Evolutionary conservation across 53 echinoderm and acorn worm species (phyloP).

Genomic region (Mesocentrotus franciscanus): DNA sequence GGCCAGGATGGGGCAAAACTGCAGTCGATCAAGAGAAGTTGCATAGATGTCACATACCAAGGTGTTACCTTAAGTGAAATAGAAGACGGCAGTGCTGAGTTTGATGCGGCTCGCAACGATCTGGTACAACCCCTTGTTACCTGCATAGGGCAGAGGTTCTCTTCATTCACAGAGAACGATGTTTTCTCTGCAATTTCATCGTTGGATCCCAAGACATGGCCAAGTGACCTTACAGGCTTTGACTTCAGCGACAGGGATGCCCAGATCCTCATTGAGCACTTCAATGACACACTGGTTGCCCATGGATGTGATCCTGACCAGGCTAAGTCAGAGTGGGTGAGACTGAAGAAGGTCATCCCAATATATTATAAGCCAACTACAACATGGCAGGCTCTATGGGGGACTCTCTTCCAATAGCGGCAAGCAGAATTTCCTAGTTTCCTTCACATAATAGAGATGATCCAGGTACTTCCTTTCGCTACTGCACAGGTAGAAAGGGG

Average conservation of each 20-base stretch:
- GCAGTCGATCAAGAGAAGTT: background rate
- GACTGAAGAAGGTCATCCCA: slow-evolving; percentile 53
- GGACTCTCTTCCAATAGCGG: background rate
- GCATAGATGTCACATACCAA: background rate
- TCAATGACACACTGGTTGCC: background rate
- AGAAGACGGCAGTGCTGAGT: background rate
- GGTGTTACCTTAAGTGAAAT: background rate
- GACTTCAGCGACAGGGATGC: background rate
- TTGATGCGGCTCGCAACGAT: background rate
- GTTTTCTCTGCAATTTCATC: background rate
- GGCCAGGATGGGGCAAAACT: slow-evolving; percentile 17
- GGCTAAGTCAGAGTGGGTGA: slow-evolving; percentile 32
- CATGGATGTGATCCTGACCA: slow-evolving; percentile 49
- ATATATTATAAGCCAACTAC: slow-evolving; percentile 9
- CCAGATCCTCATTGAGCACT: slow-evolving; percentile 51
- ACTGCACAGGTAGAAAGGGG: slow-evolving; percentile 60
- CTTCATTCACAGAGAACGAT: no score
- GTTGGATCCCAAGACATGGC: slow-evolving; percentile 60
- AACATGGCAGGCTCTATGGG: no score
- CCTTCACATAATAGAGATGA: slow-evolving; percentile 25
- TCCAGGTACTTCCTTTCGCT: slow-evolving; percentile 44
- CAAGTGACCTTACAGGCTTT: slow-evolving; percentile 39
- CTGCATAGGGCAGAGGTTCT: slow-evolving; percentile 21
- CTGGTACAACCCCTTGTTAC: background rate
- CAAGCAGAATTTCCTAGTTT: slow-evolving; percentile 3